Base-by-base conservation (phyloP, 1,140 invertebrate genomes). In the Nephotettix cincticeps region DNA sequence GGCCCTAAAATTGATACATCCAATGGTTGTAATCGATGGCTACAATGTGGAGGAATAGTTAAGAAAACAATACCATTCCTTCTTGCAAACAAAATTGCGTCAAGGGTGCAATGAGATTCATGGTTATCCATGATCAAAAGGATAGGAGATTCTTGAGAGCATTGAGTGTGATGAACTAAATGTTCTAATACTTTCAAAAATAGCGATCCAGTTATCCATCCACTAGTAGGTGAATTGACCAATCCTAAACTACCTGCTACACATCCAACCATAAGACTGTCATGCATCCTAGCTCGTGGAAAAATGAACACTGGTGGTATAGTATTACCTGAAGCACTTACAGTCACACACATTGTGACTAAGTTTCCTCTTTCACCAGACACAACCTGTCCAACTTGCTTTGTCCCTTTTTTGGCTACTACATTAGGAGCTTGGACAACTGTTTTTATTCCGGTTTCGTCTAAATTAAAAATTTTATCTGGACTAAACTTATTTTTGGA, bases 291-390 rank as follows among this genome's bases (percentile, higher is more conserved):
- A 71, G 69, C 73, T 61, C 78, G 32, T 67, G 75, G 74, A 69
- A 77, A 82, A 61, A 81, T 81, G 76, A 83, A 78, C 76, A 81
- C 76, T 0, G 80, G 81, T 68, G 81, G 78, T 40, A 81, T 74
- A 72, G 63, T 81, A 1, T 71, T 68, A 0, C 78, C 78, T 30
- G 75, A 71, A 71, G 71, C 71, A 72, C 74, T 81, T 64, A 78
- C 72, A 19, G 32, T 17, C 32, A 71, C 75, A 6, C 79, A 71
- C 23, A 76, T 40, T 9, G 77, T 79, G 11, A 72, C 68, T 9
- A 66, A 77, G 72, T 77, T 79, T 65, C 77, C 78, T 71, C 78
- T 23, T 77, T 70, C 58, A 25, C 9, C 58, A 63, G 21, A 27
- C 9, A 27, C 23, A 6, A 63, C 27, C 17, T 19, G 2, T 9